A percentile compares a stretch with the other conserved stretches of the same genome.
Conservation (phyloP, 2,888 invertebrate genomes). For the Norana najaformis region DNA sequence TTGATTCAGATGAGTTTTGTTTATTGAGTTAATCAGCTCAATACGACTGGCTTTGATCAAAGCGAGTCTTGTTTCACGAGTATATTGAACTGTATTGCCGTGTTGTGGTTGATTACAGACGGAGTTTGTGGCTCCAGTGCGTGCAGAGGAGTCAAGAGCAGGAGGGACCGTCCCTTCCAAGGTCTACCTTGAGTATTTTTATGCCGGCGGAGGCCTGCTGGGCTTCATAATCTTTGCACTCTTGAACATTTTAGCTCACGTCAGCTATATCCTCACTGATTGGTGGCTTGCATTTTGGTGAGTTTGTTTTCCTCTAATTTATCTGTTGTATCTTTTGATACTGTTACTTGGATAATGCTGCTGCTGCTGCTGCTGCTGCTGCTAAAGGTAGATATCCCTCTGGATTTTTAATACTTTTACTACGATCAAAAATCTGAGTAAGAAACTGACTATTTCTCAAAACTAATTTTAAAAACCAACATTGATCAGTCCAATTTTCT, state of each 20-base stretch:
- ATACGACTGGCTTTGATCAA: too few relatives aligned
- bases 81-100: background rate
- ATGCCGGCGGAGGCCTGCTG: constrained; percentile 70
- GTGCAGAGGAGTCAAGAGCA: constrained; percentile 51
- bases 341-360: background rate
- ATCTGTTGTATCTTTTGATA: background rate
- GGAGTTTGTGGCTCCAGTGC: constrained; percentile 40
- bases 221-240: constrained; percentile 67
- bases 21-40: background rate
- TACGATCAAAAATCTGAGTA: too few relatives aligned
- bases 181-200: constrained; percentile 74
- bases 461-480: background rate
- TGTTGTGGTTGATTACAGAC: constrained; percentile 29
- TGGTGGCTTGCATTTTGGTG: constrained; percentile 80
- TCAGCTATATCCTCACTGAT: constrained; percentile 74
- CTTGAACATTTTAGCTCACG: constrained; percentile 72
- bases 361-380: background rate
- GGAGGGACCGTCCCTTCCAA: constrained; percentile 68
- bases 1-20: too few relatives aligned
- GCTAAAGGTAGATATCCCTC: background rate
- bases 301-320: constrained; percentile 43
- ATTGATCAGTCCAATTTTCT: background rate
- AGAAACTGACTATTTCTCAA: background rate
- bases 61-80: background rate
- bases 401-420: background rate